Evolutionary conservation across 2,797 vertebrate species (phyloP).

Genomic region (Apogon talboti): DNA sequence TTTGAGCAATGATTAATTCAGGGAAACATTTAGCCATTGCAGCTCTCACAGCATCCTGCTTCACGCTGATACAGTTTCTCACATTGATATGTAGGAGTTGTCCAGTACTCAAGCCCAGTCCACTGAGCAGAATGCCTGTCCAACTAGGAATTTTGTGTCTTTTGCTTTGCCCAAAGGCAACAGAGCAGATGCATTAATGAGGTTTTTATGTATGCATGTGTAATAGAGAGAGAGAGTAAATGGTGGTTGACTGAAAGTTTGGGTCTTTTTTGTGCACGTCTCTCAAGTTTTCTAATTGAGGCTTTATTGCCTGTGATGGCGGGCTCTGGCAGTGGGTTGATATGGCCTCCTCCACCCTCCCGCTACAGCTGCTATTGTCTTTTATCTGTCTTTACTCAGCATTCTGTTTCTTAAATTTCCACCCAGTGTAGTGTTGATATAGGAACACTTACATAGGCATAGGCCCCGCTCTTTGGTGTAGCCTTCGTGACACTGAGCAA

Average conservation of each 20-base stretch:
- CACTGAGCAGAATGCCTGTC: slow-evolving; percentile 19
- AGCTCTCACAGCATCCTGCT: slow-evolving; percentile 25
- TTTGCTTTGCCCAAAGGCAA: slow-evolving; percentile 44
- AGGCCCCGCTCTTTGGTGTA: slow-evolving; percentile 26
- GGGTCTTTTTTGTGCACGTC: slow-evolving; percentile 22
- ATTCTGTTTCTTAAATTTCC: slow-evolving; percentile 32
- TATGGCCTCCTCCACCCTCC: slow-evolving; percentile 22
- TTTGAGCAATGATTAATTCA: slow-evolving; percentile 45
- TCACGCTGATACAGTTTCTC: slow-evolving; percentile 6
- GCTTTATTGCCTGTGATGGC: slow-evolving; percentile 55
- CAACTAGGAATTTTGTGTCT: slow-evolving; percentile 10
- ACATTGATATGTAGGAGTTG: slow-evolving; percentile 17
- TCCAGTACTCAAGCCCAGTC: slow-evolving; percentile 9
- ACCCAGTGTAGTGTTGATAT: slow-evolving; percentile 50
- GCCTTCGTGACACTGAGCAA: slow-evolving; percentile 63
- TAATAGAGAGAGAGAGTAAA: slow-evolving; percentile 19
- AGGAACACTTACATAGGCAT: slow-evolving; percentile 25
- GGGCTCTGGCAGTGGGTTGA: slow-evolving; percentile 49
- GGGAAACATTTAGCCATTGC: slow-evolving; percentile 9
- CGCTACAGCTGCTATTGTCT: slow-evolving; percentile 12
- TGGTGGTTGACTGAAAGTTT: slow-evolving; percentile 26
- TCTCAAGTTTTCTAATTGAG: slow-evolving; percentile 56
- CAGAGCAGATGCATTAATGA: slow-evolving; percentile 30
- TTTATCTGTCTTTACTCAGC: slow-evolving; percentile 57
- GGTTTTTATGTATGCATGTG: slow-evolving; percentile 18